Conservation (phyloP, 2,888 invertebrate species). For the Cephus nigrinus region DNA sequence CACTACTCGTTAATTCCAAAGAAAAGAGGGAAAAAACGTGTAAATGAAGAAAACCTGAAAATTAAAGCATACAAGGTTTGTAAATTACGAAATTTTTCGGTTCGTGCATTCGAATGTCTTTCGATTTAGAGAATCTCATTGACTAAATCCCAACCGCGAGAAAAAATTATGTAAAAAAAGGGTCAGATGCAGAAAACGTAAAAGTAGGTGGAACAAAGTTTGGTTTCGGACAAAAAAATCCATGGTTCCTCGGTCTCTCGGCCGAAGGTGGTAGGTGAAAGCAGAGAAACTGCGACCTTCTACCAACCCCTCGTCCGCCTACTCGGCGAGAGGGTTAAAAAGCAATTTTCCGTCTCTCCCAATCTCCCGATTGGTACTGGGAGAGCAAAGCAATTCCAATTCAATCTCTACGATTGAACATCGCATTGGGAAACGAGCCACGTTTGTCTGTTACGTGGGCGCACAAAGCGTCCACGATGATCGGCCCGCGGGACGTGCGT, state of each 20-base stretch:
- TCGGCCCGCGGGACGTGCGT: background rate
- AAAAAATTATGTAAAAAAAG: no score
- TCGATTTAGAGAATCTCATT: no score
- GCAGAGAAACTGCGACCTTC: background rate
- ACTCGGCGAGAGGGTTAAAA: conserved; percentile 31
- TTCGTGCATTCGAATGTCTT: no score
- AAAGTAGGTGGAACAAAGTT: no score
- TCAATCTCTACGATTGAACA: conserved; percentile 39
- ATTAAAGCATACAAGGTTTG: no score
- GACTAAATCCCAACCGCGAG: no score
- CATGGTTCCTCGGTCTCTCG: background rate
- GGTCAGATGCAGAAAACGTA: no score
- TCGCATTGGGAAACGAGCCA: conserved; percentile 24
- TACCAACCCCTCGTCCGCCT: background rate
- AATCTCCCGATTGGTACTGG: conserved; percentile 8
- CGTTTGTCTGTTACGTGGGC: conserved; percentile 19
- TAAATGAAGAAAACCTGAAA: no score
- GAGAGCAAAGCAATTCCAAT: conserved; percentile 38
- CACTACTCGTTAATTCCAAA: no score
- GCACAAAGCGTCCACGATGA: conserved; percentile 13
- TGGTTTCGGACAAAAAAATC: no score
- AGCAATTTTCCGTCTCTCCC: conserved; percentile 37
- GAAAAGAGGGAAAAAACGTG: no score
- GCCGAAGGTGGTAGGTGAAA: background rate
- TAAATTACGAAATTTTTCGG: no score